Base-by-base conservation (phyloP, 2,797 vertebrate species). In the Hozukius guyotensis region DNA sequence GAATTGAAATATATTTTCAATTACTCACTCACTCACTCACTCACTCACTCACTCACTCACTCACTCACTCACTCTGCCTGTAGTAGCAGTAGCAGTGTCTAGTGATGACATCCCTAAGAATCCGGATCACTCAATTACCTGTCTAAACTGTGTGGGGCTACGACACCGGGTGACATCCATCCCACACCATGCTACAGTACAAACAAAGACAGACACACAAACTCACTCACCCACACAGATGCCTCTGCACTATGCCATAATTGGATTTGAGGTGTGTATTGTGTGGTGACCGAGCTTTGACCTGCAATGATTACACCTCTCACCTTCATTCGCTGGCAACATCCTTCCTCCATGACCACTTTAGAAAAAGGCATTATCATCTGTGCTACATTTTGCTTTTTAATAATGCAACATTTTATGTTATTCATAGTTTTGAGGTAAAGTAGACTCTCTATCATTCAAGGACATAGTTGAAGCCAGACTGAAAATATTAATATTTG, bases 281-380 rank as follows among this genome's bases (percentile, higher is more conserved):
- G 18, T 59, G 8, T 34, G 32, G 65, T 53, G 70, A 57, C 55
- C 20, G 2, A 3, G 53, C 62, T 29, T 64, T 72, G 81, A 56
- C 80, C 70, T 22, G 52, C 46, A 8, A n/a, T 61, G 57, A 87
- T 82, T 75, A 77, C 75, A 75, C 46, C 46, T 62, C 31, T 88
- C 68, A 72, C 65, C 80, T 77, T 49, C 6, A 71, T 60, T 70
- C 56, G 38, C 52, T 22, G 6, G n/a, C 52, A 78, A 9, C 76
- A 70, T 81, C 67, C 71, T 64, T 74, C 67, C 64, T 72, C 61
- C 13, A 52, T 75, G 68, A 8, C 27, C 8, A 16, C 52, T 64
- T 74, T 8, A 32, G 49, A n/a, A 75, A 25, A 31, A 65, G 25
- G n/a, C 56, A 7, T 55, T 10, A 52, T 31, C 53, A 62, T 49